Evolutionary conservation across 2,113 vertebrate species (phyloP), one percentile per base, ranked within the genome.

Genomic region (Melanocharis versteri): DNA sequence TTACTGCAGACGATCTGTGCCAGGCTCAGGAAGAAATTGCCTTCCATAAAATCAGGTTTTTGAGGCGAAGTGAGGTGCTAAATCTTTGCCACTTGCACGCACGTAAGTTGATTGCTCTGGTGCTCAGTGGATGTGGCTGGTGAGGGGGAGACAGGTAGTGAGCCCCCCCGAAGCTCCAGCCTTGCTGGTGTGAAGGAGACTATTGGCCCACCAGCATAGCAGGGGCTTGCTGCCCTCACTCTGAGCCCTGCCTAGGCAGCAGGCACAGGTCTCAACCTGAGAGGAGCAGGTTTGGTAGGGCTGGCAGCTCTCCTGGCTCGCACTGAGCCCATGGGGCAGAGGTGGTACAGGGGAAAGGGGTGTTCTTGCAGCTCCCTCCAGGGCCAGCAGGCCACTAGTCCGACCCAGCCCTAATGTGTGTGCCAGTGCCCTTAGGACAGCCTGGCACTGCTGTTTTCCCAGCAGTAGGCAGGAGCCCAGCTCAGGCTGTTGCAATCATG

Each of bases 311-410:
- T 57, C 23, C 23, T 33, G 7, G n/a, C 61, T 92, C 2, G 0
- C 5, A 11, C 30, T 0, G 0, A 71, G 75, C 68, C 72, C 16
- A 27, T 6, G 6, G 37, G 18, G 9, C 2, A 2, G 45, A 78
- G n/a, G 27, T 35, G 15, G 33, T 76, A 37, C 82, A 51, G 37
- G n/a, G 26, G 44, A 4, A 81, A 62, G 18, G 11, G 14, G 40
- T 56, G 76, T 5, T 80, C 53, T 40, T 76, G 53, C 53, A 72
- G 92, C 57, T 87, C 50, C n/a, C 62, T 80, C 28, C 11, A 45
- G 62, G 37, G 37, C 45, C 70, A 79, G 48, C 61, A 90, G 27
- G 44, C 33, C 4, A 4, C 22, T n/a, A 47, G 5, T 54, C 53
- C 1, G 1, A 58, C 33, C 57, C 13, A 39, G 23, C 14, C 44